These are phyloP conservation scores for Aphis gossypii DNA, from an alignment of 1,140 invertebrate species.

Conservation along the genomic window DNA sequence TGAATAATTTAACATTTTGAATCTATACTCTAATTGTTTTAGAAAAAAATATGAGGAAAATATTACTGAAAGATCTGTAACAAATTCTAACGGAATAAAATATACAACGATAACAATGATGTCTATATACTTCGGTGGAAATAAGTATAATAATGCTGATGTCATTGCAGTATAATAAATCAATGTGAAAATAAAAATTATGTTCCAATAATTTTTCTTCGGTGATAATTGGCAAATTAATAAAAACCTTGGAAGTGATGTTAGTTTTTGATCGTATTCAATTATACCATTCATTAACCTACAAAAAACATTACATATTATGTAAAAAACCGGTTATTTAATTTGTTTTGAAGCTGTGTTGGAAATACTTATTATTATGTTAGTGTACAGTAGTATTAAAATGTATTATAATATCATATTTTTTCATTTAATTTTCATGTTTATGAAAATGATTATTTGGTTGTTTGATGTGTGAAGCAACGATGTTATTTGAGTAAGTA, in stretches of 20 bases:
- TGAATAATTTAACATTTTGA: not conserved
- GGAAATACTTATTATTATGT: too few species aligned
- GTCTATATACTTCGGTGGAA: not conserved
- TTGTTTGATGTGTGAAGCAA: too few species aligned
- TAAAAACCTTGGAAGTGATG: not conserved
- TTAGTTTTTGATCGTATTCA: not conserved
- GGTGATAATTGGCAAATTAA: not conserved
- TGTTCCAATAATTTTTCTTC: not conserved
- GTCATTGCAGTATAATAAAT: not conserved
- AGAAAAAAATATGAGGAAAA: not conserved
- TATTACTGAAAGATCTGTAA: not conserved
- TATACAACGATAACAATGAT: rapidly evolving
- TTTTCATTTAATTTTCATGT: too few species aligned
- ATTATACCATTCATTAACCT: not conserved
- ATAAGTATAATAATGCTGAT: rapidly evolving
- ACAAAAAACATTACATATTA: too few species aligned
- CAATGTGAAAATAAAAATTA: not conserved
- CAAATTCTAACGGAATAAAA: not conserved
- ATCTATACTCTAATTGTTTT: not conserved
- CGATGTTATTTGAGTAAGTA: too few species aligned
- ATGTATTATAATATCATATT: too few species aligned
- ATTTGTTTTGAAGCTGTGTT: too few species aligned
- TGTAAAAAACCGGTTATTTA: too few species aligned
- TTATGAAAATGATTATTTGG: too few species aligned
- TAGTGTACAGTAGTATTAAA: too few species aligned